Percentiles rank a stretch among this genome's conserved stretches.
These are phyloP conservation scores for Motacilla alba DNA, from an alignment of 2,113 vertebrate genomes.

Conservation along the genomic window DNA sequence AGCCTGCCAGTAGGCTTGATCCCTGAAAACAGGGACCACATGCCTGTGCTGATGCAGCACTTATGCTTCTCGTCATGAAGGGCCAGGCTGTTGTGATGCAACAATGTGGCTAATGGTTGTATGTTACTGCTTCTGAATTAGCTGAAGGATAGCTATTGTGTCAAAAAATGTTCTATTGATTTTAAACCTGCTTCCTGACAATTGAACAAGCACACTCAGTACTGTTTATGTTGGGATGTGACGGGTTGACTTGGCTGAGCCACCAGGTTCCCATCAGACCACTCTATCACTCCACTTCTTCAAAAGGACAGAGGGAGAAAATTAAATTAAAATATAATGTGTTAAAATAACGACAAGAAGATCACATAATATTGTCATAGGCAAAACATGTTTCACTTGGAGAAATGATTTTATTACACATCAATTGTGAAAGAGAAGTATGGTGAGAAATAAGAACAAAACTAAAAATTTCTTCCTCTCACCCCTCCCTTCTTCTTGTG, in stretches of 20 bases:
- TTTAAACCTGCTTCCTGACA: background rate
- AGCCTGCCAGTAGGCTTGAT: rapidly evolving
- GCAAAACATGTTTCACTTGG: background rate
- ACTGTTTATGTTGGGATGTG: background rate
- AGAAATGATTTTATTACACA: background rate
- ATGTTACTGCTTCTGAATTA: background rate
- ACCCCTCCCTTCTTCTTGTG: background rate
- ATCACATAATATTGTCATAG: background rate
- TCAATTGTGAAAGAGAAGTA: background rate
- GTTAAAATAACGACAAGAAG: background rate
- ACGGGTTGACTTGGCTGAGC: background rate
- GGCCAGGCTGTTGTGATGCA: background rate
- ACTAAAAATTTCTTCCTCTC: rapidly evolving
- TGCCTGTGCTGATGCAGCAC: background rate
- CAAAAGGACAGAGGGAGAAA: background rate
- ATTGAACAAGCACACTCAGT: rapidly evolving
- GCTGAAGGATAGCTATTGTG: background rate
- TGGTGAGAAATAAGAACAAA: background rate
- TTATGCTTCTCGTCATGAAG: rapidly evolving
- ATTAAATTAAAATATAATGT: background rate
- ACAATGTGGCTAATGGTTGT: background rate
- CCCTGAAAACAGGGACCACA: background rate
- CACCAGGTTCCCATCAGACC: background rate
- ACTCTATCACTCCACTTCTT: background rate
- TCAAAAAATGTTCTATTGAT: background rate